Base-by-base conservation (phyloP, 1,140 invertebrate species). In the Nymphalis io region DNA sequence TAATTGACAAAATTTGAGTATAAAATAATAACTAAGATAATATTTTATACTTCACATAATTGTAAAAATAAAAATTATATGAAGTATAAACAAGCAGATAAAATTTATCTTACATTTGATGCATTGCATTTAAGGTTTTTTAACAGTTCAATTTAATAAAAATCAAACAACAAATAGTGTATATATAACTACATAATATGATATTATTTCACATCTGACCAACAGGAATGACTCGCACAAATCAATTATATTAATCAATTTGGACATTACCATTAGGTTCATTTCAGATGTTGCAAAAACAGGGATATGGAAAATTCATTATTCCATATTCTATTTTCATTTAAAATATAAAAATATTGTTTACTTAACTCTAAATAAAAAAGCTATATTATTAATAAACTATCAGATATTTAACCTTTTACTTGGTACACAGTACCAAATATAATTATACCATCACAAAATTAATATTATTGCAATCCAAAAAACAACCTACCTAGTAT, bases 81-180 rank as follows among this genome's bases (percentile, higher is more conserved):
- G 73, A 75, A 85, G 85, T 85, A 85, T 60, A 79, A 66, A 57
- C 62, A 64, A 78, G 82, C 83, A 88, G 88, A 90, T 90, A 90
- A 83, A 80, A 89, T 89, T 81, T 89, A 90, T 88, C 87, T 90
- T 90, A 90, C 88, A 79, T 87, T 89, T 84, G 81, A 90, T 90
- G 87, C 88, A 90, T 89, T 89, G 88, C 88, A 90, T 90, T 90
- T 84, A 84, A 84, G 72, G 80, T 84, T 88, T 82, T 83, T 78
- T 77, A 71, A 82, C 79, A 88, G 88, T 90, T 90, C 86, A 90
- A 90, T 90, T 90, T 81, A 85, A 87, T 90, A 85, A 82, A 89
- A 90, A 90, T 90, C 85, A 90, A 90, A 90, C 88, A 87, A 88
- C 73, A 83, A 76, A 78, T 81, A 81, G 73, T 84, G 62, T 84